Evolutionary conservation across 2,113 vertebrate genomes (phyloP).

Genomic region (Pluvianellus socialis): DNA sequence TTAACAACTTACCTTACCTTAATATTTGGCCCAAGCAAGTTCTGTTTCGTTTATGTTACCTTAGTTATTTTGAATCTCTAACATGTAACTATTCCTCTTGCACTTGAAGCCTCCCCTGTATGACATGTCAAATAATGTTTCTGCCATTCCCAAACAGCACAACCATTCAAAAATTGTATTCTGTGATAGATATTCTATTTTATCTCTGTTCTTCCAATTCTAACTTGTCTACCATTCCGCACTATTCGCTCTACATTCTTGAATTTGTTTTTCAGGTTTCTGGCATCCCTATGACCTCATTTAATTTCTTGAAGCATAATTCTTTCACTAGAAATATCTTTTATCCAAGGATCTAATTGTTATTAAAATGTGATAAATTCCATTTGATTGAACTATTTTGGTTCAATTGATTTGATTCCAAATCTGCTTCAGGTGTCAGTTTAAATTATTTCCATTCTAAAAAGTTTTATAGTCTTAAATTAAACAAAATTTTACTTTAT

Average conservation of each 20-base stretch:
- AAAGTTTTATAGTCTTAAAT: not conserved
- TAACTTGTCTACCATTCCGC: not conserved
- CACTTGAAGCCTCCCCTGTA: not conserved
- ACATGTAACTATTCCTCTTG: not conserved
- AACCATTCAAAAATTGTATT: not conserved
- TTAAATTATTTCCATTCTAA: not conserved
- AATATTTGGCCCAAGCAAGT: not conserved
- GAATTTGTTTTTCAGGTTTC: not conserved
- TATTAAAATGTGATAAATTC: not conserved
- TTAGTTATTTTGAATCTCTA: not conserved
- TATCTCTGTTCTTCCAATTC: not conserved
- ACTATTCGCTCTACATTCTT: not conserved
- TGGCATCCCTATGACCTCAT: not conserved
- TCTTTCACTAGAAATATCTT: not conserved
- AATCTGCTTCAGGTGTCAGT: not conserved
- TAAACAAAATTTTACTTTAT: not conserved
- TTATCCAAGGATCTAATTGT: not conserved
- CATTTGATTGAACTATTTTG: not conserved
- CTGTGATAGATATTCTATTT: not conserved
- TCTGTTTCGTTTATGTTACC: not conserved
- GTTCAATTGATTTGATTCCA: not conserved
- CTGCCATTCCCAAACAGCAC: not conserved
- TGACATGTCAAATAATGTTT: fast-evolving
- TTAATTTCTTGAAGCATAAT: not conserved
- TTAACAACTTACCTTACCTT: not conserved